These are phyloP conservation scores for Acromyrmex charruanus DNA, from an alignment of 1,140 invertebrate genomes.

Conservation along the genomic window DNA sequence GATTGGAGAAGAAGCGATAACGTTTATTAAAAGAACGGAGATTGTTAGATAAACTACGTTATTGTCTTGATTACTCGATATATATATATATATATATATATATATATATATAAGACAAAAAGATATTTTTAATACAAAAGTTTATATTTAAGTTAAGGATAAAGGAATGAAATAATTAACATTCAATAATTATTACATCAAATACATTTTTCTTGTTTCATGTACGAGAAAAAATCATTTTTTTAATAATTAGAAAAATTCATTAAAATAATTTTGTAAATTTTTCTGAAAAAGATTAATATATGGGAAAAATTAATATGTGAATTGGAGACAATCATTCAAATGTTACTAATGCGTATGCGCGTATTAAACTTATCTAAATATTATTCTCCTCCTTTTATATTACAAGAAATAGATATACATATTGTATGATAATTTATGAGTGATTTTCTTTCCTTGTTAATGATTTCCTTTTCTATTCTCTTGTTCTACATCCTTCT, in stretches of 20 bases:
- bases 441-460: background rate
- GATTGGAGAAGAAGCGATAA: constrained; percentile 29
- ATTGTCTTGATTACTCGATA: background rate
- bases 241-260: too few species aligned
- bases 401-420: background rate
- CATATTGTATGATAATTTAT: background rate
- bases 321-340: too few species aligned
- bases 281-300: too few species aligned
- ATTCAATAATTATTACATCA: background rate
- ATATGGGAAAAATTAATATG: too few species aligned
- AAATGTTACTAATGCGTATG: too few species aligned
- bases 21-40: constrained; percentile 13
- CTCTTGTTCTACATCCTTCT: background rate
- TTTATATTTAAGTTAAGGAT: background rate
- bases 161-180: background rate
- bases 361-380: too few species aligned
- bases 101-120: background rate
- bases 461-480: background rate
- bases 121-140: background rate
- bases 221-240: background rate
- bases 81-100: background rate
- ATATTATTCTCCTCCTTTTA: background rate
- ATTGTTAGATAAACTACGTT: background rate
- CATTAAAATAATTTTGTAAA: too few species aligned
- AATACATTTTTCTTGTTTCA: background rate